Conservation (phyloP, 1,140 invertebrate species). For the Drosophila tsacasi region DNA sequence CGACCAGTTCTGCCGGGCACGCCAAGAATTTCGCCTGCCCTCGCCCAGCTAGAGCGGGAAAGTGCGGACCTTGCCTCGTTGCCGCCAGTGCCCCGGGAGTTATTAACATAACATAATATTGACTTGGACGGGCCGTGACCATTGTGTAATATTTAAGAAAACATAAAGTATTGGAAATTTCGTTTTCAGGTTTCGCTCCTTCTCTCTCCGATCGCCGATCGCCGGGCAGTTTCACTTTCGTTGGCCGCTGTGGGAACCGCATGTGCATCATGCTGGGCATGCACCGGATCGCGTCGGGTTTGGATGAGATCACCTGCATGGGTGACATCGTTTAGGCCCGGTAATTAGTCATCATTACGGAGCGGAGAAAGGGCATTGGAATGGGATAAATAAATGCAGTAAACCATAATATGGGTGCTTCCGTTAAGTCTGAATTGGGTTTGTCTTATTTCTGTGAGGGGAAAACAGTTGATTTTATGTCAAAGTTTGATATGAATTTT, state of each 20-base stretch:
- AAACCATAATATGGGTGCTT: background rate
- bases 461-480: no score
- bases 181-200: constrained; percentile 28
- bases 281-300: constrained; percentile 12
- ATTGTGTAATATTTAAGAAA: constrained; percentile 75
- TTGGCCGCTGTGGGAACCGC: constrained; percentile 50
- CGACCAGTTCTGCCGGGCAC: constrained; percentile 66
- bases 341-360: constrained; percentile 52
- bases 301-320: constrained; percentile 48
- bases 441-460: background rate
- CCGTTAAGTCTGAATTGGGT: background rate
- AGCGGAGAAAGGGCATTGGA: constrained; percentile 29
- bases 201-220: constrained; percentile 17
- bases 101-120: constrained; percentile 68
- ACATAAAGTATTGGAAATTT: constrained; percentile 47
- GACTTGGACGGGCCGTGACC: constrained; percentile 53
- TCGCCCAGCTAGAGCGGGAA: constrained; percentile 33
- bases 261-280: constrained; percentile 36
- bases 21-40: constrained; percentile 67
- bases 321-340: constrained; percentile 48
- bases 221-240: constrained; percentile 63
- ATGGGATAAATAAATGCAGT: background rate
- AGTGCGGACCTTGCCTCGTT: constrained; percentile 37
- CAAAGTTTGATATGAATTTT: background rate
- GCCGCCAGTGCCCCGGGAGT: constrained; percentile 28